These are phyloP conservation scores for Lophura nycthemera DNA, from an alignment of 2,113 vertebrate genomes.

Conservation along the genomic window DNA sequence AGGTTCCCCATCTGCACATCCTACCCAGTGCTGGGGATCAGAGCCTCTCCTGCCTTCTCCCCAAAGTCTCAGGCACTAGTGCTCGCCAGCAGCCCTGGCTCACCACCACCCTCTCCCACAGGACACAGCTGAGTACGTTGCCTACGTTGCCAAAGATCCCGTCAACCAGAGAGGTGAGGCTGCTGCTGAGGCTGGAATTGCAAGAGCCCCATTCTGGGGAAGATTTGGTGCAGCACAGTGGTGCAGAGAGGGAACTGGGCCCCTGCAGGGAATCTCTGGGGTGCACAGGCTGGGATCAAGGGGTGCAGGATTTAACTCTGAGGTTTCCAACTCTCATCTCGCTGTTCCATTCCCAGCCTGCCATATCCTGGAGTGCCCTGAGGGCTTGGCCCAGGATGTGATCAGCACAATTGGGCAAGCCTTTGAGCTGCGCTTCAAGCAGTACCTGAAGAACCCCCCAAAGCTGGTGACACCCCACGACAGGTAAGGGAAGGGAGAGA, in stretches of 20 bases:
- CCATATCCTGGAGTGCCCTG: conserved; percentile 95
- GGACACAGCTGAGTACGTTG: conserved; percentile 84
- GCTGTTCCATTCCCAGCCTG: conserved; percentile 79
- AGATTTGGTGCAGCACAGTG: background rate
- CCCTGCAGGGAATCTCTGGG: background rate
- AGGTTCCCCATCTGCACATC: accelerated
- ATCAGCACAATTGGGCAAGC: conserved; percentile 99
- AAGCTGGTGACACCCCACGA: conserved; percentile 97
- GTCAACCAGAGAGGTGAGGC: conserved; percentile 97
- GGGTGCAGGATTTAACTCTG: accelerated
- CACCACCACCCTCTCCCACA: background rate
- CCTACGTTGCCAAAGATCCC: conserved; percentile 97
- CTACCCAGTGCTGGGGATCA: accelerated
- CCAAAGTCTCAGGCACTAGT: accelerated
- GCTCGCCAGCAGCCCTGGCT: background rate
- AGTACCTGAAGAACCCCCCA: conserved; percentile 97
- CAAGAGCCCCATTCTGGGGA: accelerated
- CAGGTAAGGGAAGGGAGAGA: conserved; percentile 78
- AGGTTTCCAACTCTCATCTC: background rate
- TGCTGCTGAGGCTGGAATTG: background rate
- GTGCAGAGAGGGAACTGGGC: background rate
- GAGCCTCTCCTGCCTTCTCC: background rate
- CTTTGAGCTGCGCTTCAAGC: conserved; percentile 97
- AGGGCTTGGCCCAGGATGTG: conserved; percentile 96
- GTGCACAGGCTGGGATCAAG: background rate